Percentiles rank a stretch among this genome's conserved stretches.
Conservation (phyloP, 2,113 vertebrate species). For the Microcebus ravelobensis region DNA sequence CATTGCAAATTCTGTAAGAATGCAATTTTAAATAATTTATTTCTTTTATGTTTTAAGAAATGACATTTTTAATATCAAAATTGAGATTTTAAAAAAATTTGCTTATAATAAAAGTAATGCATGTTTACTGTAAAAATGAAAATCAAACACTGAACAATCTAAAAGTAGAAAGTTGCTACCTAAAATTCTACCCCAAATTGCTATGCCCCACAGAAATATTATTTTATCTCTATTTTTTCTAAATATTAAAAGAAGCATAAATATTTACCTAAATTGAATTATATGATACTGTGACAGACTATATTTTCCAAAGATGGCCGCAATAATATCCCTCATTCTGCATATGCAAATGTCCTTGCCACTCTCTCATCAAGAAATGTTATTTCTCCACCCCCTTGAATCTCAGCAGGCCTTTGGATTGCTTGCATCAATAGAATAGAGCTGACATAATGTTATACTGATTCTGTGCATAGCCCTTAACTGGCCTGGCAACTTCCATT, state of each 20-base stretch:
- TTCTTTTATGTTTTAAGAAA: neutral
- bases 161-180: constrained; percentile 6
- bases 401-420: neutral
- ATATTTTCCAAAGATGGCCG: neutral
- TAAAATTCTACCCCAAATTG: neutral
- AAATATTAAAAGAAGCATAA: neutral
- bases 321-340: neutral
- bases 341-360: neutral
- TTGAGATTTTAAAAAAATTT: neutral
- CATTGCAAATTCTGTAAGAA: constrained; percentile 10
- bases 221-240: neutral
- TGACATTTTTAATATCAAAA: neutral
- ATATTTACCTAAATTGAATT: neutral
- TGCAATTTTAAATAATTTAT: neutral
- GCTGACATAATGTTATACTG: neutral
- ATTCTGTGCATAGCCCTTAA: neutral
- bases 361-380: neutral
- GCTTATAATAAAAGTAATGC: constrained; percentile 44
- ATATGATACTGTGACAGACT: neutral
- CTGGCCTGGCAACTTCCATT: neutral
- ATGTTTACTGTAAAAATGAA: neutral
- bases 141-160: constrained; percentile 18
- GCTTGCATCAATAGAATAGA: neutral
- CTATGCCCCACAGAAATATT: neutral
- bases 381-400: neutral